phyloP scores from a whole-genome alignment of 1,140 invertebrate genomes.

The Portunus trituberculatus region DNA sequence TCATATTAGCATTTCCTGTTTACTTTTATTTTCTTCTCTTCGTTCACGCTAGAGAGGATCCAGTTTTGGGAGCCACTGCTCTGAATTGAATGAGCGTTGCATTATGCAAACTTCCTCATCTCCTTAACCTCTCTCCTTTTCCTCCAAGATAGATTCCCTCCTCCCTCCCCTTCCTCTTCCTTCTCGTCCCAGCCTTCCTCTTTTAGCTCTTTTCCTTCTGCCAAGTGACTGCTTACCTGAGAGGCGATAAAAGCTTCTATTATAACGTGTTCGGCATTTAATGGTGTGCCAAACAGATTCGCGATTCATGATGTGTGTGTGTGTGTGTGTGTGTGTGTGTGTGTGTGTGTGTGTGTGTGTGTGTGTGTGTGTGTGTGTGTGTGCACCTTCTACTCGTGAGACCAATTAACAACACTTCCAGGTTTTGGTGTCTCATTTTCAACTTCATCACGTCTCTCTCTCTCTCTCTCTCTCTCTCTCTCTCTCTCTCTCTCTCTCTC shows the following conservation, averaged over 20 bases:
- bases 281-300: background rate
- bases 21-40: background rate
- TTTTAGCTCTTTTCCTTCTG: background rate
- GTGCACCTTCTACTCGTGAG: background rate
- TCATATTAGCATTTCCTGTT: no score
- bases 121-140: no score
- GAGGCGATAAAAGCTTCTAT: background rate
- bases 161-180: no score
- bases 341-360: background rate
- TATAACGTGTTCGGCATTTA: background rate
- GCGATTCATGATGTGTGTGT: background rate
- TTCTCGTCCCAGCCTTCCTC: background rate
- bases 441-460: background rate
- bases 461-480: background rate
- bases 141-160: no score
- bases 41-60: background rate
- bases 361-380: background rate
- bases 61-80: background rate
- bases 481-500: background rate
- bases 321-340: conserved; percentile 11
- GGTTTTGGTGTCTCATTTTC: background rate
- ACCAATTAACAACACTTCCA: no score
- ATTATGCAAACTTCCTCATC: background rate
- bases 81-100: background rate
- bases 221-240: background rate